Base-by-base conservation (phyloP, 2,888 invertebrate genomes). In the Amiota minor region DNA sequence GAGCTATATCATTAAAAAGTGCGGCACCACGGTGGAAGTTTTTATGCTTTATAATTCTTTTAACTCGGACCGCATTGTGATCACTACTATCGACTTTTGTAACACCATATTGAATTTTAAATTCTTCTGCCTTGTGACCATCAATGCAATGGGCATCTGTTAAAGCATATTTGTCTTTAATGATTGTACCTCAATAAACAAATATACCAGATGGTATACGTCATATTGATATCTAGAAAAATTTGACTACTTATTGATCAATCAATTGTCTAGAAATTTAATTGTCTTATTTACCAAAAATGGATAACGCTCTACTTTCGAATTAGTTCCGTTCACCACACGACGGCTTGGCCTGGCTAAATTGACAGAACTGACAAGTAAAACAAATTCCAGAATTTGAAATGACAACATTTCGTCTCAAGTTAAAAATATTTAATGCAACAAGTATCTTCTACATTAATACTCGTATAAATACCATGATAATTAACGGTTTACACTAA, bases 1-100 rank as follows among this genome's bases (percentile, higher is more conserved):
- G 73, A 4, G 90, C 88, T 16, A 90, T 89, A 53, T 91, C 91
- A 72, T 90, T 90, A 73, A 89, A 89, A 64, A 86, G 86, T 9
- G 76, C 75, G 0, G 75, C 72, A 8, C 0, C 4, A 0, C 78
- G 80, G 72, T 80, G 76, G 78, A 88, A 91, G 0, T 65, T n/a
- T 10, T 88, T 85, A 59, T 90, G 91, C 45, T 79, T 76, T n/a
- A 90, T 82, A 18, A 89, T 79, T 2, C 79, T 77, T 49, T 81
- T 78, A 6, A 90, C 78, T 0, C 72, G 45, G 4, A 81, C 80
- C 10, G 88, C 78, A 77, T 87, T 88, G 12, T 77, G 75, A 14
- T 83, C 84, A 0, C 14, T 45, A 0, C 78, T 9, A 59, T 12
- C 74, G 23, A 87, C 82, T 0, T 68, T 70, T 3, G 83, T 84